A percentile compares a stretch with the other conserved stretches of the same genome.
phyloP scores from a whole-genome alignment of 2,113 vertebrate species.

The Fulica atra region DNA sequence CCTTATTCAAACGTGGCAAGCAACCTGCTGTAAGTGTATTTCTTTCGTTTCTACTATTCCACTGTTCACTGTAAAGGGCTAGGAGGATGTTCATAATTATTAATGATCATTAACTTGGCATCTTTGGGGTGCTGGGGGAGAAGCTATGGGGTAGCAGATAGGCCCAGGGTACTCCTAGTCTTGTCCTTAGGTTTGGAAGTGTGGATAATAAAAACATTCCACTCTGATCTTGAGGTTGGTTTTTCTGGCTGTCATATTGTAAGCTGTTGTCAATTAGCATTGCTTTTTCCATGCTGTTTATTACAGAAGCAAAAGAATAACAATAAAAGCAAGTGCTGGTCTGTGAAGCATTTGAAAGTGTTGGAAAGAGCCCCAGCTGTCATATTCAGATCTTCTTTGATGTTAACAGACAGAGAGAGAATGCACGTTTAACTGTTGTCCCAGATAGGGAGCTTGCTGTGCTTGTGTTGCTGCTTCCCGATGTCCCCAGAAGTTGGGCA shows the following conservation, averaged over 20 bases:
- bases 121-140: neutral
- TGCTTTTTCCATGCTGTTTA: conserved; percentile 11
- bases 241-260: neutral
- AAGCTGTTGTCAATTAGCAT: conserved; percentile 38
- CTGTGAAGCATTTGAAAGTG: neutral
- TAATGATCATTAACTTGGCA: neutral
- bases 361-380: neutral
- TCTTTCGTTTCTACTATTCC: neutral
- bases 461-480: neutral
- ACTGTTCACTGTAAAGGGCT: neutral
- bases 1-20: neutral
- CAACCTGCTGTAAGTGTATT: neutral
- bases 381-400: neutral
- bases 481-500: neutral
- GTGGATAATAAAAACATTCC: conserved; percentile 33
- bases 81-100: neutral
- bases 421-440: neutral
- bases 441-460: neutral
- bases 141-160: neutral
- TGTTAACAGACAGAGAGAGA: neutral
- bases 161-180: neutral
- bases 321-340: neutral
- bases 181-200: neutral
- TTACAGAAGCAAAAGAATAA: conserved; percentile 24
- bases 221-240: neutral